phyloP scores from a whole-genome alignment of 1,140 invertebrate genomes.

The Brachystomella parvula region DNA sequence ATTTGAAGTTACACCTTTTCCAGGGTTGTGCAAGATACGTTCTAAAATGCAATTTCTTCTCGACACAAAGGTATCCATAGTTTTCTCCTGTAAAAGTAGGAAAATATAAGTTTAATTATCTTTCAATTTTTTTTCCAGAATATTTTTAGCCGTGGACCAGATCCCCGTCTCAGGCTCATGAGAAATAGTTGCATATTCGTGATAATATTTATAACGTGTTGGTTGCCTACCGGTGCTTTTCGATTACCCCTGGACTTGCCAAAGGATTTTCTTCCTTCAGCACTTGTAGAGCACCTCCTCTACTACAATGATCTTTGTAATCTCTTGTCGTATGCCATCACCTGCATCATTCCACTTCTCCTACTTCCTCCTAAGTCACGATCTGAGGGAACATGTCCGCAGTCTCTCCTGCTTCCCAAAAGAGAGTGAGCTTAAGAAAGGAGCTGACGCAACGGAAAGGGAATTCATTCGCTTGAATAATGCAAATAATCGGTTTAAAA shows the following conservation, averaged over 20 bases:
- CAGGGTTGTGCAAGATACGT: neutral
- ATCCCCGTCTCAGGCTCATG: conserved; percentile 24
- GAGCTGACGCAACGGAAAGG: neutral
- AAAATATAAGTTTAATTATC: neutral
- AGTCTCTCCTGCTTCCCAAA: neutral
- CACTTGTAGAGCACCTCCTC: neutral
- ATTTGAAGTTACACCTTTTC: neutral
- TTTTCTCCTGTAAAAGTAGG: too few species aligned
- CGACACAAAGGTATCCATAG: neutral
- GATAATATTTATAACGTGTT: conserved; percentile 25
- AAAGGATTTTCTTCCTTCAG: neutral
- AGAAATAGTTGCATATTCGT: conserved; percentile 28
- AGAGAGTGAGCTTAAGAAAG: too few species aligned
- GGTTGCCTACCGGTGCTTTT: conserved; percentile 25
- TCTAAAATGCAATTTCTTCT: neutral
- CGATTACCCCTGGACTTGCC: conserved; percentile 30
- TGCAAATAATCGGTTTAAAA: too few species aligned
- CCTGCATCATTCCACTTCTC: conserved; percentile 5
- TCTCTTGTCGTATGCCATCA: neutral
- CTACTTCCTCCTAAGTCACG: neutral
- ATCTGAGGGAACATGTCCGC: neutral
- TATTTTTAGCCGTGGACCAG: conserved; percentile 22
- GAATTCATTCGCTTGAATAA: too few species aligned
- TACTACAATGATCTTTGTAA: neutral
- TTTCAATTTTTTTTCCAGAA: neutral